These are phyloP conservation scores for Barnardius zonarius DNA, from an alignment of 2,113 vertebrate genomes.

Conservation along the genomic window DNA sequence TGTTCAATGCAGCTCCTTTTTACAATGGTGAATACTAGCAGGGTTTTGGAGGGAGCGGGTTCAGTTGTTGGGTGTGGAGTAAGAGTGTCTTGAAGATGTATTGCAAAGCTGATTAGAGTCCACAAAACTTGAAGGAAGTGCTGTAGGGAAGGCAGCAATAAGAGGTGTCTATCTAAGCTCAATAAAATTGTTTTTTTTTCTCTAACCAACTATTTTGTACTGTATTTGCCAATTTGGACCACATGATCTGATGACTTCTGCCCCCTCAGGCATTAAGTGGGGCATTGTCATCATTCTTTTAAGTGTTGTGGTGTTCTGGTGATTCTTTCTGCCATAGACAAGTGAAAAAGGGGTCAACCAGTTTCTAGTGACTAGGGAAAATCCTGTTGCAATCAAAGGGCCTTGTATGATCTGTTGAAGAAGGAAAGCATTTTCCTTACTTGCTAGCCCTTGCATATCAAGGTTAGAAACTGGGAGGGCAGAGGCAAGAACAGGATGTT, in stretches of 20 bases:
- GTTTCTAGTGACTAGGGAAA: background rate
- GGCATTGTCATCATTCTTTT: background rate
- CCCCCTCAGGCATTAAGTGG: accelerated
- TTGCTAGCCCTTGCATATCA: background rate
- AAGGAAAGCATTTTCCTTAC: background rate
- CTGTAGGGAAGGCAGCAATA: accelerated
- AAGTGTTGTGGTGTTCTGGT: background rate
- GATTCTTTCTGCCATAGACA: background rate
- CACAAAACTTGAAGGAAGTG: accelerated
- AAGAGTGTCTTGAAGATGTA: background rate
- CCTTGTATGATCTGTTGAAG: background rate
- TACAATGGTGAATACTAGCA: background rate
- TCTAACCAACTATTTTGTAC: background rate
- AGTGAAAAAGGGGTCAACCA: background rate
- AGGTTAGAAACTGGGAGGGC: background rate
- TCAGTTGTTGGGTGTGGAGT: background rate
- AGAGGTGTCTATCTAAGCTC: background rate
- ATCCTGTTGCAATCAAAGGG: background rate
- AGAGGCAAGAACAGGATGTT: background rate
- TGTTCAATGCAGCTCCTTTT: background rate
- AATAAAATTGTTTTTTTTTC: background rate
- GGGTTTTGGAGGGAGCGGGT: background rate
- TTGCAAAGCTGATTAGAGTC: background rate
- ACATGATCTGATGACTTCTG: background rate
- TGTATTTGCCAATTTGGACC: background rate